These are phyloP conservation scores for Drosophila oshimai DNA, from an alignment of 1,140 invertebrate species.

Conservation along the genomic window DNA sequence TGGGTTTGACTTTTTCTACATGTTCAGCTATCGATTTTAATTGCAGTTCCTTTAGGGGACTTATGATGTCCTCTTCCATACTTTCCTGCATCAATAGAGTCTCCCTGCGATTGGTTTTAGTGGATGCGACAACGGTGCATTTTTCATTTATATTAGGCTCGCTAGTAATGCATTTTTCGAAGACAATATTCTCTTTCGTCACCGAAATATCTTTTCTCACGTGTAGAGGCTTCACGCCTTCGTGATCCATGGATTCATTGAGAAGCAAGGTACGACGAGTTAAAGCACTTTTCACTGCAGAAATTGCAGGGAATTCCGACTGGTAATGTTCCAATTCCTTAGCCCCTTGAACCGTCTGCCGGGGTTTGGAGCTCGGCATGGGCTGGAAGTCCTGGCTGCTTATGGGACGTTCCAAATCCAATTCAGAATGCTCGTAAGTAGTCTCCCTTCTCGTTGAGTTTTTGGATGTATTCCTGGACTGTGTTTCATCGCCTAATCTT, in stretches of 20 bases:
- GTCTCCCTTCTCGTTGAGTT: constrained; percentile 46
- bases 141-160: neutral
- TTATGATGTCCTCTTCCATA: constrained; percentile 38
- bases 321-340: constrained; percentile 2
- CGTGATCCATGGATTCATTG: constrained; percentile 15
- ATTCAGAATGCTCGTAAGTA: constrained; percentile 29
- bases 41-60: neutral
- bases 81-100: constrained; percentile 27
- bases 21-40: neutral
- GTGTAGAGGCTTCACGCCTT: neutral
- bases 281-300: neutral
- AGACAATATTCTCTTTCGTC: neutral
- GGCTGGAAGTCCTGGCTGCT: neutral
- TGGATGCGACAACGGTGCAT: neutral
- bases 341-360: neutral
- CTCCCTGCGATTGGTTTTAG: constrained; percentile 4
- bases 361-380: neutral
- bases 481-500: constrained; percentile 59
- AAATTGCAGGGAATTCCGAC: neutral
- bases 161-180: neutral
- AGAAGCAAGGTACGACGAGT: constrained; percentile 3
- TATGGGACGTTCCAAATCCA: constrained; percentile 26
- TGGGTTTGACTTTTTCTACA: neutral
- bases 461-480: constrained; percentile 56
- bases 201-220: neutral